Base-by-base conservation (phyloP, 2,888 invertebrate species). In the Oligia fasciuncula region DNA sequence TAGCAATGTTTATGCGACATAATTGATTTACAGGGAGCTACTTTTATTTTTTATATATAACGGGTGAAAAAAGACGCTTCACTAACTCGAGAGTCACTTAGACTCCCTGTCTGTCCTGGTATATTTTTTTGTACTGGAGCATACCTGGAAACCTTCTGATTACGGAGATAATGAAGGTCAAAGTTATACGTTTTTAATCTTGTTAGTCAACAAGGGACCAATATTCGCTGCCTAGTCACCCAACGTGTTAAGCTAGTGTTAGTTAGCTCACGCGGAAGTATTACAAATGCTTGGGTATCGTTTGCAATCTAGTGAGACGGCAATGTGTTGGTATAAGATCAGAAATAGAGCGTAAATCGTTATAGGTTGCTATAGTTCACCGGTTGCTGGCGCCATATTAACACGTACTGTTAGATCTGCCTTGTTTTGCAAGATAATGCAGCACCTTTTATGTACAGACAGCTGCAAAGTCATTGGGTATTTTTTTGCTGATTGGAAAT, bases 261-360 rank as follows among this genome's bases (percentile, higher is more conserved):
- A 77, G 68, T 87, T 75, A 77, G 72, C 77, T 85, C 74, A 85
- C 74, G 73, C 85, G 85, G 85, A 87, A 85, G 87, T 85, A 54
- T 85, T 85, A 87, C 85, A 85, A 85, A 87, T 85, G 84, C 84
- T 76, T 78, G 87, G 60, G 87, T 85, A 85, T 85, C 85, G 77
- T 85, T 85, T 85, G 85, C 87, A 85, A 85, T 85, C 81, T 87
- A 73, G 74, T 75, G 63, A 87, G 85, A 87, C 87, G 68, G 73
- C 80, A 76, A 85, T 62, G 80, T 84, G 84, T 87, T 80, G 69
- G 80, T 85, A 87, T 77, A 80, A 76, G 73, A 85, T 87, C 76
- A 87, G 87, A 85, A 85, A 85, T 85, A 85, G 85, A 85, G 85
- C 85, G 85, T 85, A 85, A 85, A 87, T 87, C 76, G 81, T 87